phyloP scores from a whole-genome alignment of 2,888 invertebrate genomes.

The Poecilobothrus nobilitatus region DNA sequence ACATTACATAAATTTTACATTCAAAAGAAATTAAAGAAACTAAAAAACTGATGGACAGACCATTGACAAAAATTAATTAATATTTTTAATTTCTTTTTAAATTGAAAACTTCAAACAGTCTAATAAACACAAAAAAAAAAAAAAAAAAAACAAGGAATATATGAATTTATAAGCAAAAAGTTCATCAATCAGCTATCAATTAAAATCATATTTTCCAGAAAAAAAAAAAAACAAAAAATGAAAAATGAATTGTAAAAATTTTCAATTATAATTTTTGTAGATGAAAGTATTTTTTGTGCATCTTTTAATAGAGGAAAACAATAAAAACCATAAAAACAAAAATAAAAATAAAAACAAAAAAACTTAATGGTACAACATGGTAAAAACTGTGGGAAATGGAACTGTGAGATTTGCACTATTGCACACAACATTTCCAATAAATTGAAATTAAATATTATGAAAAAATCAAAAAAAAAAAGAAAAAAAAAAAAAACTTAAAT shows the following conservation, averaged over 20 bases:
- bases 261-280: conserved; percentile 3
- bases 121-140: too few relatives aligned
- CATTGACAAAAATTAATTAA: too few relatives aligned
- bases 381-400: not conserved
- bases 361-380: too few relatives aligned
- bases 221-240: not conserved
- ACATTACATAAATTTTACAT: too few relatives aligned
- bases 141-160: not conserved
- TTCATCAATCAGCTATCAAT: conserved; percentile 6
- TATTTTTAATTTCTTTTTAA: too few relatives aligned
- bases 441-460: not conserved
- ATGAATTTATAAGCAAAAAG: not conserved
- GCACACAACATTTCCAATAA: not conserved
- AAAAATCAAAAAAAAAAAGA: too few relatives aligned
- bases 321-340: not conserved
- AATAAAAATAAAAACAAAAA: not conserved
- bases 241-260: not conserved
- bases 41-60: too few relatives aligned
- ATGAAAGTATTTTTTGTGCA: not conserved
- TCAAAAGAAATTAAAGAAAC: too few relatives aligned
- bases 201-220: conserved; percentile 4
- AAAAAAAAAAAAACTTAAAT: not conserved
- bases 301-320: not conserved
- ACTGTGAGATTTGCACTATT: not conserved
- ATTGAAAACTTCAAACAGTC: too few relatives aligned